Conservation (phyloP, 2,888 invertebrate genomes). For the Neuroscelio doddi region DNA sequence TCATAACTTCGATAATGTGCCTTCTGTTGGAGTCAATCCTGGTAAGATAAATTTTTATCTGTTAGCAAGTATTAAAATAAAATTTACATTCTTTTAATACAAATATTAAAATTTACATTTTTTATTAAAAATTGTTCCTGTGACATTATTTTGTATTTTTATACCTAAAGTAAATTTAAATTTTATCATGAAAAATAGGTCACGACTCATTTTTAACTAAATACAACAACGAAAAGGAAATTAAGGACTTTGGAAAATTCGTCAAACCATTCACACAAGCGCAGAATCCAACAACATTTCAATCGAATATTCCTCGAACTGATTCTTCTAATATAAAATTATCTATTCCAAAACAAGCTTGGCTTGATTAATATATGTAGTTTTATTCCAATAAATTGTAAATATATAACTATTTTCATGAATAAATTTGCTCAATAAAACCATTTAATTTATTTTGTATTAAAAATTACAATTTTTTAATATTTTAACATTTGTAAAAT, state of each 20-base stretch:
- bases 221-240: conserved; percentile 52
- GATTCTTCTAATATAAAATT: not conserved
- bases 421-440: too few relatives aligned
- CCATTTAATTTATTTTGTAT: too few relatives aligned
- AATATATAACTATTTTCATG: too few relatives aligned
- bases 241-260: conserved; percentile 32
- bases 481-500: too few relatives aligned
- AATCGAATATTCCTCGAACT: conserved; percentile 1
- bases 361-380: conserved; percentile 28
- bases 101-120: not conserved
- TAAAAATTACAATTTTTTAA: too few relatives aligned
- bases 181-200: conserved; percentile 50
- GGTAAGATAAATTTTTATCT: conserved; percentile 76
- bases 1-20: conserved; percentile 71
- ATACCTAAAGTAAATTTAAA: not conserved
- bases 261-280: conserved; percentile 33
- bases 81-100: not conserved
- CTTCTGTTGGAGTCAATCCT: conserved; percentile 81
- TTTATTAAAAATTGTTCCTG: not conserved
- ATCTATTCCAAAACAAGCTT: conserved; percentile 10
- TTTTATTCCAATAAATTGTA: too few relatives aligned
- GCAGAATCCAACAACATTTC: conserved; percentile 28
- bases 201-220: conserved; percentile 65
- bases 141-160: not conserved
- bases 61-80: too few relatives aligned